Percentiles rank a stretch among this genome's conserved stretches.
phyloP scores from a whole-genome alignment of 2,888 invertebrate genomes.

The Julus scanicus region DNA sequence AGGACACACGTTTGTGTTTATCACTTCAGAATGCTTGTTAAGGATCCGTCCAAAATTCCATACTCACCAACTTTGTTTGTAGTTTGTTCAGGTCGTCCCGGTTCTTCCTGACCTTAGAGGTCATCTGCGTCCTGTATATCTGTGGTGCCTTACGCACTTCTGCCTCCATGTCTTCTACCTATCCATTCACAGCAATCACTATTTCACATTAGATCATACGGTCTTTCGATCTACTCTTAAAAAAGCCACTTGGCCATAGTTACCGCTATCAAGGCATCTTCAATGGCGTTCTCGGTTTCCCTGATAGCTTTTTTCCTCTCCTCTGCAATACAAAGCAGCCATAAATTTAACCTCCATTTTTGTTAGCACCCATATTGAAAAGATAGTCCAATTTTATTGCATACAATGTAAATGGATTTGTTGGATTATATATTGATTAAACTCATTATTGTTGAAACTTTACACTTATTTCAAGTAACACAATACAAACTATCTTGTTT shows the following conservation, averaged over 20 bases:
- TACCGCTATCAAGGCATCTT: conserved; percentile 51
- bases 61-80: conserved; percentile 14
- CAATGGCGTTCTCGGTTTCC: conserved; percentile 44
- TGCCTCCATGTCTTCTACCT: conserved; percentile 54
- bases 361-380: not conserved
- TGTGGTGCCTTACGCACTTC: conserved; percentile 53
- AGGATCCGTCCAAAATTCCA: no score
- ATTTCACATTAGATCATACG: not conserved
- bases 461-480: no score
- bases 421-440: no score
- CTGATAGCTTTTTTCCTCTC: conserved; percentile 52
- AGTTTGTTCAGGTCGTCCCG: conserved; percentile 52
- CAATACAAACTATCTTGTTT: no score
- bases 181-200: not conserved
- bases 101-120: conserved; percentile 24
- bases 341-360: conserved; percentile 17
- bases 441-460: no score
- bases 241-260: no score
- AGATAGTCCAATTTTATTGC: no score
- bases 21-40: no score
- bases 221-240: no score
- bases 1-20: no score
- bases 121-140: conserved; percentile 31
- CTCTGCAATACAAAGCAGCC: conserved; percentile 48
- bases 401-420: no score